Evolutionary conservation across 2,113 vertebrate species (phyloP), one percentile per base, ranked within the genome.

Genomic region (Sinosuthora webbiana): DNA sequence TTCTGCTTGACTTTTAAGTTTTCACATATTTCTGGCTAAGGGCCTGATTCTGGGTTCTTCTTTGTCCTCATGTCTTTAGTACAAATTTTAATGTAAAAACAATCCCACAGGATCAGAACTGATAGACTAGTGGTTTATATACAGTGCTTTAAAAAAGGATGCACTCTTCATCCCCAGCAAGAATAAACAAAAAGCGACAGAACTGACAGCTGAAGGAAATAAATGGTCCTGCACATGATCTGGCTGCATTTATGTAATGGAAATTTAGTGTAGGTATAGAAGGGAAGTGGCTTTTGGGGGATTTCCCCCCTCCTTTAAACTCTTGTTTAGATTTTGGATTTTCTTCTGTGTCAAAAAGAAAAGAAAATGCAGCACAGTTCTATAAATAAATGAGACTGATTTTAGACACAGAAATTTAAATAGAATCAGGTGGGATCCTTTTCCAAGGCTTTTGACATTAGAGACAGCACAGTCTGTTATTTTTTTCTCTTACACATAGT

Each of bases 1-100:
- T 94, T 94, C 87, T 91, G 87, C 92, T 95, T 96, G 93, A 74
- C 89, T 96, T 97, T 95, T 96, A 95, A 97, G 95, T 96, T 93
- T 73, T 89, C 49, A 31, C 65, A 55, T 75, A 50, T 90, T 96
- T 90, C 93, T 96, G 88, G 83, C 79, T 89, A 56, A 30, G 69
- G 82, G 44, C 53, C 83, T 79, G 80, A 94, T 81, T 74, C 76
- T 2, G 86, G 79, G 39, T n/a, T 81, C 42, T 71, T 89, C 71
- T 88, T 95, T 94, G 92, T 94, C 90, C 69, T 94, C 76, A 2
- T 55, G 37, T 13, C 41, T 78, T 64, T 68, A 60, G 37, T 35
- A 53, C 45, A 86, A 92, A 90, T 71, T 78, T 70, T 70, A 53
- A 56, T 39, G 44, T 31, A 17, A 83, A 89, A 90, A 59, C 23